A percentile compares a stretch with the other conserved stretches of the same genome.
Evolutionary conservation across 2,113 vertebrate genomes (phyloP).

Genomic region (Petrocephalus zakoni): DNA sequence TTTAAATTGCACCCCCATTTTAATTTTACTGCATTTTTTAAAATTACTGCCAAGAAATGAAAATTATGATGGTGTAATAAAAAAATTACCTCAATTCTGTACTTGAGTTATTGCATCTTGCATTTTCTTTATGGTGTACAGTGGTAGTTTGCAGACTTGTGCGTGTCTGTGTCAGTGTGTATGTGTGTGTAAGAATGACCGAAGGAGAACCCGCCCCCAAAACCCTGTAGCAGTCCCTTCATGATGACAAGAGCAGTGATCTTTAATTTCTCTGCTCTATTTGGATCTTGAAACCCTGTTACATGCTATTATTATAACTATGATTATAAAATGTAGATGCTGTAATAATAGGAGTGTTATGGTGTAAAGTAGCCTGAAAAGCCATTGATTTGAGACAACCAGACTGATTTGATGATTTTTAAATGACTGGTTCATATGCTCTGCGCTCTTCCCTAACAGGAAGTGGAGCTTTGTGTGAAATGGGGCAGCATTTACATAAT

Average conservation of each 20-base stretch:
- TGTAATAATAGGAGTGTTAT: background rate
- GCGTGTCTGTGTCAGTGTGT: constrained; percentile 3
- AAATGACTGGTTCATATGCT: background rate
- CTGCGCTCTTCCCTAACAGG: background rate
- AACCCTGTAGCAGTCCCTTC: background rate
- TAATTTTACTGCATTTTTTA: background rate
- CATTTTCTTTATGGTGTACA: constrained; percentile 19
- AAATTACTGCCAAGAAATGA: background rate
- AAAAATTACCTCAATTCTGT: constrained; percentile 22
- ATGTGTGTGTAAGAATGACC: background rate
- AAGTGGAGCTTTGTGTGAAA: background rate
- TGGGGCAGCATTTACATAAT: background rate
- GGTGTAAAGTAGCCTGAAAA: background rate
- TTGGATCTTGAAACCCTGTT: background rate
- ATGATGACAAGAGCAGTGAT: background rate
- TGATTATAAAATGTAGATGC: background rate
- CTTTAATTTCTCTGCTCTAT: background rate
- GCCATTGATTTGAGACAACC: background rate
- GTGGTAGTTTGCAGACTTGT: background rate
- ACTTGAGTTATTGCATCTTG: constrained; percentile 19
- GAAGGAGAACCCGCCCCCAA: background rate
- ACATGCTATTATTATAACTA: background rate
- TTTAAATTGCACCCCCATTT: background rate
- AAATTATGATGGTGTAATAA: constrained; percentile 17
- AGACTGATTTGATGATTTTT: background rate